phyloP scores from a whole-genome alignment of 2,888 invertebrate genomes.

The Smittia sp. region DNA sequence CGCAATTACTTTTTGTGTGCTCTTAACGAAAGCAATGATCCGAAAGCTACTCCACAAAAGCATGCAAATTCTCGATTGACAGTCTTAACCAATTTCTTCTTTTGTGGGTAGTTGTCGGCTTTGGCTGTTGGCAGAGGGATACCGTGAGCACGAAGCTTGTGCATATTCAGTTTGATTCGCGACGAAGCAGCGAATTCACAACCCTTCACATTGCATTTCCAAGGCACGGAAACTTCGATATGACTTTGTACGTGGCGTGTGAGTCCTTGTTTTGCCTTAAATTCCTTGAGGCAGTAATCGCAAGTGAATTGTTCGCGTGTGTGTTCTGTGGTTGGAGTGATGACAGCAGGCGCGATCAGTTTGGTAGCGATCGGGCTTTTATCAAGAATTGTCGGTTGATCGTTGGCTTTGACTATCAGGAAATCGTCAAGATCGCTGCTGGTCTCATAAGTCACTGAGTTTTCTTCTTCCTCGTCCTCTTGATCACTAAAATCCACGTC shows the following conservation, averaged over 20 bases:
- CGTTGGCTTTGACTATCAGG: not conserved
- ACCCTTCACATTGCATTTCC: not conserved
- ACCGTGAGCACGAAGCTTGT: not conserved
- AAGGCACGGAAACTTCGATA: not conserved
- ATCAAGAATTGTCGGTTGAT: no score
- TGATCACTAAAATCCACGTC: not conserved
- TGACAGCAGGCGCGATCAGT: not conserved
- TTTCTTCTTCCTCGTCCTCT: not conserved
- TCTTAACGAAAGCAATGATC: not conserved
- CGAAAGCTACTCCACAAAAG: conserved; percentile 1
- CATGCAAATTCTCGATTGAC: not conserved
- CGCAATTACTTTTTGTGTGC: conserved; percentile 12
- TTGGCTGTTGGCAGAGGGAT: not conserved
- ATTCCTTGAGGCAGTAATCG: not conserved
- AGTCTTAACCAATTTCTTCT: not conserved
- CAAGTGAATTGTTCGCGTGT: not conserved
- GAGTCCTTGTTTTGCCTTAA: not conserved
- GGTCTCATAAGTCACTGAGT: not conserved
- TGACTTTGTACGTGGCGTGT: not conserved
- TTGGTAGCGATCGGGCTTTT: no score
- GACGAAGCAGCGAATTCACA: not conserved
- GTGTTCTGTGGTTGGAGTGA: not conserved
- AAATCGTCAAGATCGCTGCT: not conserved
- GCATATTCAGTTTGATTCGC: not conserved
- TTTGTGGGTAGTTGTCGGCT: not conserved